Percentiles rank a stretch among this genome's conserved stretches.
Evolutionary conservation across 2,888 invertebrate genomes (phyloP).

Genomic region (Clunio marinus): DNA sequence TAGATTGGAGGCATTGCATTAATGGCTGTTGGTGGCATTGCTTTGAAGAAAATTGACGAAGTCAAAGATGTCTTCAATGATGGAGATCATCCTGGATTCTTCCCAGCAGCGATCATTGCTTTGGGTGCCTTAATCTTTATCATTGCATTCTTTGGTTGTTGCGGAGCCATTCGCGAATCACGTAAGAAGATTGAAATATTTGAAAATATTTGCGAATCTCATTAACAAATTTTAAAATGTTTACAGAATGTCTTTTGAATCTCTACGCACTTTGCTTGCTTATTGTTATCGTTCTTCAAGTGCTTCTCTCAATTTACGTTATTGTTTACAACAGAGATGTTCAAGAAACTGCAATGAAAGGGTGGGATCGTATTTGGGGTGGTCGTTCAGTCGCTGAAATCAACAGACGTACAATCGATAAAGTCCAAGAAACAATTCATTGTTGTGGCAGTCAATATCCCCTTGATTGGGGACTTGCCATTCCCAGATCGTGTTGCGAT

Average conservation of each 20-base stretch:
- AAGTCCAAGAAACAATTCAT: slow-evolving; percentile 29
- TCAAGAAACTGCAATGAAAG: slow-evolving; percentile 5
- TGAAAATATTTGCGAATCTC: neutral
- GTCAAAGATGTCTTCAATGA: slow-evolving; percentile 26
- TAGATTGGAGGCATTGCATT: slow-evolving; percentile 36
- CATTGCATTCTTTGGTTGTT: slow-evolving; percentile 31
- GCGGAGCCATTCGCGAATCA: slow-evolving; percentile 28
- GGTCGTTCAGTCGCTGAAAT: neutral
- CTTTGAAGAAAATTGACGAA: slow-evolving; percentile 30
- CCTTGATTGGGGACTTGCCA: neutral
- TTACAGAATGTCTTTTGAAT: slow-evolving; percentile 29
- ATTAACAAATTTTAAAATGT: neutral
- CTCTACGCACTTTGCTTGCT: slow-evolving; percentile 21
- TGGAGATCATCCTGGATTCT: slow-evolving; percentile 19
- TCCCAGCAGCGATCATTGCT: slow-evolving; percentile 28
- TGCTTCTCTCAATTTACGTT: slow-evolving; percentile 28
- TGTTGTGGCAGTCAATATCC: slow-evolving; percentile 5
- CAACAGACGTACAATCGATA: neutral
- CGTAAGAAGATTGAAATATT: neutral
- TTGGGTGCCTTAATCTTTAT: slow-evolving; percentile 27
- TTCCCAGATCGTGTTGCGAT: slow-evolving; percentile 20
- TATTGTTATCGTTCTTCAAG: slow-evolving; percentile 15
- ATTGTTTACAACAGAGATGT: slow-evolving; percentile 28
- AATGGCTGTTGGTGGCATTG: slow-evolving; percentile 33
- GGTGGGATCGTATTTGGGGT: slow-evolving; percentile 25